Percentiles rank a stretch among this genome's conserved stretches.
Evolutionary conservation across 2,113 vertebrate species (phyloP).

Genomic region (Lagopus muta): DNA sequence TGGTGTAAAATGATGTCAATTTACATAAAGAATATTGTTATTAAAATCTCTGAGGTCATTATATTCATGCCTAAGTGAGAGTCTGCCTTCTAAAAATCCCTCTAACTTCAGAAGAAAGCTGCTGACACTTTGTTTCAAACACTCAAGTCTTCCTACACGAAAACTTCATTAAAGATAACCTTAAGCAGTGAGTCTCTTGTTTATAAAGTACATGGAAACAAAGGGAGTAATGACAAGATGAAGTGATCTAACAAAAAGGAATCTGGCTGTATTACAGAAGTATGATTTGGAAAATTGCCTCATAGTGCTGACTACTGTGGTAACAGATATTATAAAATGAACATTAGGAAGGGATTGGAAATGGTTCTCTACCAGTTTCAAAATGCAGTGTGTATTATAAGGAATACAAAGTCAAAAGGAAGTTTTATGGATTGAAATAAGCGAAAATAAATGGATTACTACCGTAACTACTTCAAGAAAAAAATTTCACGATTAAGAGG

Average conservation of each 20-base stretch:
- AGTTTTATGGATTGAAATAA: not conserved
- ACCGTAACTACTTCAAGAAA: not conserved
- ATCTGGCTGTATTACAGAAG: not conserved
- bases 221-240: not conserved
- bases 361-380: not conserved
- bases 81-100: conserved; percentile 44
- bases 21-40: conserved; percentile 46
- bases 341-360: not conserved
- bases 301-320: not conserved
- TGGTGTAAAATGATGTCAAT: not conserved
- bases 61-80: not conserved
- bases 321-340: not conserved
- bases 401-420: not conserved
- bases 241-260: not conserved
- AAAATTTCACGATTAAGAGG: not conserved
- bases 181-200: not conserved
- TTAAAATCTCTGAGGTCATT: conserved; percentile 37
- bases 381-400: not conserved
- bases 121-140: conserved; percentile 30
- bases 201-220: too few relatives aligned
- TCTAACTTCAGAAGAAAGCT: conserved; percentile 14
- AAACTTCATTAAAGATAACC: not conserved
- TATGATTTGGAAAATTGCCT: not conserved
- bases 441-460: not conserved
- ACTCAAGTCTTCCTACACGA: not conserved